Evolutionary conservation across 1,140 invertebrate genomes (phyloP).

Genomic region (Megathymus violae): DNA sequence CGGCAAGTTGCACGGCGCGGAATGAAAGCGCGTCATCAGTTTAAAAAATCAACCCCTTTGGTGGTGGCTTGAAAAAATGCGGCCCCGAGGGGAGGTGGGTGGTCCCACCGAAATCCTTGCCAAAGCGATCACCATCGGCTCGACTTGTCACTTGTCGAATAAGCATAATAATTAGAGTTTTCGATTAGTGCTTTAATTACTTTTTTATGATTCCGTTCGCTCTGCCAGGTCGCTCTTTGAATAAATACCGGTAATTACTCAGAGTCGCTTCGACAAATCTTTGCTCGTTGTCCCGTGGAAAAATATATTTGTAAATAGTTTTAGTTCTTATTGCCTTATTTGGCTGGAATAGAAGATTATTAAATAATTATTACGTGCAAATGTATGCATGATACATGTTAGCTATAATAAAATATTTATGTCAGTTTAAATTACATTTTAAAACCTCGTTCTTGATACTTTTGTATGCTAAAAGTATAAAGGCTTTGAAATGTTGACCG

Average conservation of each 20-base stretch:
- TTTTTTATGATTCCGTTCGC: slow-evolving; percentile 34
- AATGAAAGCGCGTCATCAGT: slow-evolving; percentile 85
- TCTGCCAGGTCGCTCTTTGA: slow-evolving; percentile 27
- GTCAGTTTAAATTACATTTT: neutral
- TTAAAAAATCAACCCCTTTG: slow-evolving; percentile 85
- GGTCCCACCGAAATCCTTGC: slow-evolving; percentile 78
- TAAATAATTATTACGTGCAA: neutral
- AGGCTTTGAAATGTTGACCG: neutral
- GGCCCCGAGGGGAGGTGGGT: slow-evolving; percentile 60
- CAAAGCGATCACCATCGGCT: slow-evolving; percentile 76
- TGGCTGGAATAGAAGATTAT: neutral
- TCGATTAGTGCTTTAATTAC: slow-evolving; percentile 67
- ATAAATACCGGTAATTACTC: slow-evolving; percentile 29
- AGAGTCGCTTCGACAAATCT: slow-evolving; percentile 20
- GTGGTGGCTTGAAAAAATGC: slow-evolving; percentile 79
- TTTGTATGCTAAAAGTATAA: neutral
- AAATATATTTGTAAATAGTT: slow-evolving; percentile 19
- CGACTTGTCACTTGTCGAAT: slow-evolving; percentile 82
- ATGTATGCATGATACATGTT: slow-evolving; percentile 1
- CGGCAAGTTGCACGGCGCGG: slow-evolving; percentile 81
- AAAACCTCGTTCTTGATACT: neutral
- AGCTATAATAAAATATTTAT: neutral
- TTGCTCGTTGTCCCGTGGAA: slow-evolving; percentile 15
- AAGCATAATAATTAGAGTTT: slow-evolving; percentile 81
- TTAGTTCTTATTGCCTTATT: slow-evolving; percentile 9